phyloP scores from a whole-genome alignment of 2,797 vertebrate species.

The Steatocranus sp. region DNA sequence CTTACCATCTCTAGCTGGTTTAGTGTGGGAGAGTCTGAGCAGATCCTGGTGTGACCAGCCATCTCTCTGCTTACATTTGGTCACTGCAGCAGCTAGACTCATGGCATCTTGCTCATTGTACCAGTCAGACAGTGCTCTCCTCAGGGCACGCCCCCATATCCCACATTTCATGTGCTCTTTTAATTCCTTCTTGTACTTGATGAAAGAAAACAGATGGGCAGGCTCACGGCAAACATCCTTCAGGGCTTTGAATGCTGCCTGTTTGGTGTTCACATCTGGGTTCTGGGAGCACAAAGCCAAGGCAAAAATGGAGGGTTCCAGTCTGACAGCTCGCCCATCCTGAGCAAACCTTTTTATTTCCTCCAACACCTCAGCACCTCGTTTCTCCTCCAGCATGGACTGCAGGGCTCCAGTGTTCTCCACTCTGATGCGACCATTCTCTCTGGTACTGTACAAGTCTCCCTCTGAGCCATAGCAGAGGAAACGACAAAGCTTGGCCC shows the following conservation, averaged over 20 bases:
- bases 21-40: conserved; percentile 89
- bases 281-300: conserved; percentile 91
- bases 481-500: conserved; percentile 81
- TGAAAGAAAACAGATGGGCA: conserved; percentile 86
- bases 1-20: conserved; percentile 89
- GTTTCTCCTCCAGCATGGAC: conserved; percentile 84
- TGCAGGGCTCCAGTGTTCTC: conserved; percentile 76
- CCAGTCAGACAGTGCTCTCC: conserved; percentile 92
- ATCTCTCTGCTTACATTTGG: conserved; percentile 87
- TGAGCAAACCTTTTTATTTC: conserved; percentile 82
- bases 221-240: conserved; percentile 84
- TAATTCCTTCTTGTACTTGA: conserved; percentile 93
- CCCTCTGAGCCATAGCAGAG: conserved; percentile 88
- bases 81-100: conserved; percentile 84
- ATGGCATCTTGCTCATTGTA: conserved; percentile 88
- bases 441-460: conserved; percentile 75
- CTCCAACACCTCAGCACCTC: conserved; percentile 84
- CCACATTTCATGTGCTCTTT: conserved; percentile 90
- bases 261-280: conserved; percentile 83
- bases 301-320: conserved; percentile 82
- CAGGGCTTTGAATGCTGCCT: conserved; percentile 84
- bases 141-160: conserved; percentile 93
- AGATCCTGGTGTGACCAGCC: conserved; percentile 97
- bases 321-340: conserved; percentile 75
- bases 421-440: conserved; percentile 74